These are phyloP conservation scores for Calyptommatus sinebrachiatus DNA, from an alignment of 2,113 vertebrate genomes.

Conservation along the genomic window DNA sequence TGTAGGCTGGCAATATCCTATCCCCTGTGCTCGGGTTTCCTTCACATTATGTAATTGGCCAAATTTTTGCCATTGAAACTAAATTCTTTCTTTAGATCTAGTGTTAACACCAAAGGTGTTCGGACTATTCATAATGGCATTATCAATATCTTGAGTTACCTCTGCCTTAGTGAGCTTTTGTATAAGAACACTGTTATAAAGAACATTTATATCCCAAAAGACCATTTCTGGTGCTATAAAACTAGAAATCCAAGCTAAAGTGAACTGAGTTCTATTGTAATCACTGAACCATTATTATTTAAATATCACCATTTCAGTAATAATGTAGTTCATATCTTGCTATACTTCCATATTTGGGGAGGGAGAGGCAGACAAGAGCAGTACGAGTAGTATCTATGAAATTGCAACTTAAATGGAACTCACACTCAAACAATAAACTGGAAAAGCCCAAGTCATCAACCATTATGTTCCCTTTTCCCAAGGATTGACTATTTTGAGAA, in stretches of 20 bases:
- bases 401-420: neutral
- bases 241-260: neutral
- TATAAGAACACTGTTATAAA: neutral
- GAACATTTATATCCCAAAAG: neutral
- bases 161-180: neutral
- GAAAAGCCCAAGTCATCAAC: rapidly evolving
- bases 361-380: neutral
- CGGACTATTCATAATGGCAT: neutral
- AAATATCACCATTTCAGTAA: neutral
- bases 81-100: no score
- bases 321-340: neutral
- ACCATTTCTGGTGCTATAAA: neutral
- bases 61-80: no score
- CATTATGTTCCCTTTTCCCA: neutral
- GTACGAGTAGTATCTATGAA: neutral
- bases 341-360: neutral
- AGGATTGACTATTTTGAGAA: neutral
- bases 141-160: neutral
- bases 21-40: no score
- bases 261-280: neutral
- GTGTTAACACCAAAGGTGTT: neutral
- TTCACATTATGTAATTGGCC: no score
- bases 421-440: neutral
- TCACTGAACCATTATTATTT: neutral
- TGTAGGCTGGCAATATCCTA: no score